Evolutionary conservation across 2,113 vertebrate species (phyloP), one percentile per base, ranked within the genome.

Genomic region (Rattus norvegicus): DNA sequence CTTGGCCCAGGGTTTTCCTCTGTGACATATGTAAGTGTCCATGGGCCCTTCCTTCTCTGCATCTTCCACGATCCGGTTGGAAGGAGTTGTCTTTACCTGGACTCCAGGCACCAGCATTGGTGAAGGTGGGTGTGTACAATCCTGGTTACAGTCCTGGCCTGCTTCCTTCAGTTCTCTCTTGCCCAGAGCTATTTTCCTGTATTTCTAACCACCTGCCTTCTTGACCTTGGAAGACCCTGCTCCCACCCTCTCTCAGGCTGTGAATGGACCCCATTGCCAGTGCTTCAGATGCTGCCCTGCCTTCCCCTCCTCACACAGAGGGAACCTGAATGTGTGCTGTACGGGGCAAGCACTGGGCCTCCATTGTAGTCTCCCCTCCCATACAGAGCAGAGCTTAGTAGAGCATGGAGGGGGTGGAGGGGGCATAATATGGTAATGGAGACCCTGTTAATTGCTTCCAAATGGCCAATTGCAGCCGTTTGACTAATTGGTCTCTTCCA

Each of bases 391-490:
- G 81, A 90, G 36, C 96, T 83, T 61, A 93, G 89, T 61, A 61
- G 89, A 67, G 83, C 43, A 5, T 86, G 95, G 89, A 81, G n/a
- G 54, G 70, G 72, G 26, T 61, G 13, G 81, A 39, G 80, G 59
- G 90, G 0, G 80, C 24, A 33, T 79, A 47, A 83, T 86, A 79
- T 5, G 61, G 91, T 95, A 92, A 92, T 87, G 80, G 87, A 2
- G n/a, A 90, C 87, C 93, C 87, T 94, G 93, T 63, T 96, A 95
- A 96, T 96, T 93, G 90, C 86, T 98, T 96, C 97, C 96, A 97
- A 96, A 98, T 97, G 96, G 95, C 88, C 94, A 67, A 49, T 77
- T 80, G 61, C 49, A 73, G 73, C 91, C 91, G 33, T 89, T 96
- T 94, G 92, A 96, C 95, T 96, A 87, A 96, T 96, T 87, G 83